phyloP scores from a whole-genome alignment of 2,113 vertebrate genomes.

The Cryptomyrus ogoouensis region DNA sequence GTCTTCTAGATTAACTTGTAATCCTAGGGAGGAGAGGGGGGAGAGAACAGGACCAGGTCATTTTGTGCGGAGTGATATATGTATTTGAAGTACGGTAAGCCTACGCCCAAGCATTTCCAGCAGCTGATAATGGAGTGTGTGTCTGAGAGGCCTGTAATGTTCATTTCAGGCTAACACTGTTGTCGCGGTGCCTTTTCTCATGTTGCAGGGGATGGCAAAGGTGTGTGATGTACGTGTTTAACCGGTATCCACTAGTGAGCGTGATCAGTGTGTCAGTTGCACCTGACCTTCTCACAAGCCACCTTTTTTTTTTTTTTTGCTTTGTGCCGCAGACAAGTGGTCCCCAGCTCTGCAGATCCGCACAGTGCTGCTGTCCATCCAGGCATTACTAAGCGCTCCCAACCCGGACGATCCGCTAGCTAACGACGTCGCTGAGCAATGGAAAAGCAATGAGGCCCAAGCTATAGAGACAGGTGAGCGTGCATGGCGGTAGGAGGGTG shows the following conservation, averaged over 20 bases:
- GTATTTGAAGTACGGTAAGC: not conserved
- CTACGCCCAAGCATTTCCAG: not conserved
- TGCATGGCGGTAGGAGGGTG: not conserved
- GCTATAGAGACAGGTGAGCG: constrained; percentile 94
- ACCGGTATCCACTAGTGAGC: not conserved
- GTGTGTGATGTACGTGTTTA: not conserved
- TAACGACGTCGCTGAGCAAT: constrained; percentile 97
- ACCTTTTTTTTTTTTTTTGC: too few relatives aligned
- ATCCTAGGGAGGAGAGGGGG: not conserved
- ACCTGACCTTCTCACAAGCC: not conserved
- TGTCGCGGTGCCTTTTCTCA: not conserved
- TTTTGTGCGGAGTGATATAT: not conserved
- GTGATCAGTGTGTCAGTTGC: not conserved
- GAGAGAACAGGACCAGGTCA: not conserved
- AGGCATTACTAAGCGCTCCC: constrained; percentile 99
- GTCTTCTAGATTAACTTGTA: not conserved
- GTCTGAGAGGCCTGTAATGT: not conserved
- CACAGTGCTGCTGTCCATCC: constrained; percentile 98
- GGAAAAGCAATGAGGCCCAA: constrained; percentile 97
- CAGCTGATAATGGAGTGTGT: not conserved
- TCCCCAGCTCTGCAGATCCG: constrained; percentile 98
- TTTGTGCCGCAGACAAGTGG: constrained; percentile 81
- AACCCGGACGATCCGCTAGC: constrained; percentile 98
- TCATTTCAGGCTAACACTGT: not conserved
- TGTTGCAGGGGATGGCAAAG: not conserved